Evolutionary conservation across 2,888 invertebrate species (phyloP).

Genomic region (Pollenia griseotomentosa): DNA sequence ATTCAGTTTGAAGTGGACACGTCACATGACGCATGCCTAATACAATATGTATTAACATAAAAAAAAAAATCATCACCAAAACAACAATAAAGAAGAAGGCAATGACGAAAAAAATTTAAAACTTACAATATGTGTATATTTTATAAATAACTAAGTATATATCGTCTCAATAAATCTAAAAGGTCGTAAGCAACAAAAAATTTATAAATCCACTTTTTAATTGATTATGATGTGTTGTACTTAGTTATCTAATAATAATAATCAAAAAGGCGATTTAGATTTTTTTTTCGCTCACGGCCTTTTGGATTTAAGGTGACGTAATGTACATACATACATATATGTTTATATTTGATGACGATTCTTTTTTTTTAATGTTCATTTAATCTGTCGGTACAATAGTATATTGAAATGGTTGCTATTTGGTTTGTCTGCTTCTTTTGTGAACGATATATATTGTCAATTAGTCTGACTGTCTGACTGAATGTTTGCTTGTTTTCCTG

Average conservation of each 20-base stretch:
- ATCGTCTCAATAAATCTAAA: too few relatives aligned
- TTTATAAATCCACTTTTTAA: too few relatives aligned
- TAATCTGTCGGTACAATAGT: not conserved
- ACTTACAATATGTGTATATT: conserved; percentile 22
- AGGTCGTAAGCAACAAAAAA: too few relatives aligned
- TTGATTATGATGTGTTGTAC: too few relatives aligned
- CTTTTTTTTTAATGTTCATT: conserved; percentile 23
- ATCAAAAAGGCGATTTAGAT: too few relatives aligned
- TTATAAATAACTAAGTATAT: too few relatives aligned
- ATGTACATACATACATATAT: too few relatives aligned
- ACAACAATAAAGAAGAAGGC: not conserved
- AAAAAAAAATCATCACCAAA: conserved; percentile 12
- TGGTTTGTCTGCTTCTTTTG: conserved; percentile 13
- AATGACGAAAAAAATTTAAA: conserved; percentile 22
- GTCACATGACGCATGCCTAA: conserved; percentile 64
- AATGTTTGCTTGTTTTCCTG: conserved; percentile 31
- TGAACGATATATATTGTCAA: not conserved
- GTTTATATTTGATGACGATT: conserved; percentile 5
- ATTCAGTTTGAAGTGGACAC: conserved; percentile 38
- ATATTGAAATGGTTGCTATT: not conserved
- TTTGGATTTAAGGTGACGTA: too few relatives aligned
- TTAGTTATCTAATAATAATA: too few relatives aligned
- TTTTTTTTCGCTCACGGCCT: too few relatives aligned
- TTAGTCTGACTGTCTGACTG: conserved; percentile 22
- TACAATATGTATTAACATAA: conserved; percentile 30